Base-by-base conservation (phyloP, 2,797 vertebrate genomes). In the Pelodytes ibericus region DNA sequence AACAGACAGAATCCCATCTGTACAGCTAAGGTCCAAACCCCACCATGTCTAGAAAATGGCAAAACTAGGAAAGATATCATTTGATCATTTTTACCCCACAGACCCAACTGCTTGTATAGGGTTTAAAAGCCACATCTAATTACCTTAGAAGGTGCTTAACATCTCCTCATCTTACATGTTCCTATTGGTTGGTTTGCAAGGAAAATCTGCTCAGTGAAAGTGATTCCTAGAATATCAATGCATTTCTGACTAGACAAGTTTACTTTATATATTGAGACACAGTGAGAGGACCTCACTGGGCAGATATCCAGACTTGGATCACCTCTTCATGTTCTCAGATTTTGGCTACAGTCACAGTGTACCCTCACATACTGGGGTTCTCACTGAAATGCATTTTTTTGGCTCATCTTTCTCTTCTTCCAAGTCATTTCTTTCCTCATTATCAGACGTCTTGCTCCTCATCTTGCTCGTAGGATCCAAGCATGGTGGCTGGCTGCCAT, bases 361-460 rank as follows among this genome's bases (percentile, higher is more conserved):
- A 63, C 63, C 71, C 71, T 59, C n/a, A 67, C 41, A 63, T 59
- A 72, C 72, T 70, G 70, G 67, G 56, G 72, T 78, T 72, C 76
- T 78, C 76, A 78, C 44, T 67, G 44, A 31, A 10, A 47, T 71
- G 51, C 39, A 30, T 13, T 24, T 67, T 24, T 67, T 63, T 60
- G 80, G 64, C 65, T 67, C 77, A 74, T 74, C 71, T 74, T 49
- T 41, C 44, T 39, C 62, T 72, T 72, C 75, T 78, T 69, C 75
- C 75, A 78, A 78, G 68, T 62, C 31, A 78, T 60, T 78, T 78
- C 70, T 72, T 70, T 78, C 76, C 76, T 78, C 76, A 72, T 78
- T 78, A 78, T 78, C 70, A 78, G 53, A 63, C 59, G 31, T 62
- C 61, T 66, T 63, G 56, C 70, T 60, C 29, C 63, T 68, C 31